Percentiles rank a stretch among this genome's conserved stretches.
Evolutionary conservation across 2,888 invertebrate genomes (phyloP).

Genomic region (Xestia c-nigrum): DNA sequence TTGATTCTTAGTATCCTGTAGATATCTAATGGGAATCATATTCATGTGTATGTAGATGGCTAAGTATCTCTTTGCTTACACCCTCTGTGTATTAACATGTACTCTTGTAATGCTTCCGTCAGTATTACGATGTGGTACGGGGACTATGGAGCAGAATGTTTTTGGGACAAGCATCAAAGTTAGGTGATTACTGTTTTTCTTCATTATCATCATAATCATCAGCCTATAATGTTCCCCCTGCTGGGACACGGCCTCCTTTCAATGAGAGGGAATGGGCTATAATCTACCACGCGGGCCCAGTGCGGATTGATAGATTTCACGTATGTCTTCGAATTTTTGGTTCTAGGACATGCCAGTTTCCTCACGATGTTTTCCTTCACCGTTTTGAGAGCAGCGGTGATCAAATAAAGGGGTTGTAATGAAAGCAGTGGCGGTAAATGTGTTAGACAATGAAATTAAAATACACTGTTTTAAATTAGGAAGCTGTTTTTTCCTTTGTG

Average conservation of each 20-base stretch:
- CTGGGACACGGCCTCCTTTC: no score
- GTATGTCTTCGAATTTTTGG: no score
- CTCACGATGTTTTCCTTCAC: no score
- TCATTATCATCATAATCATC: no score
- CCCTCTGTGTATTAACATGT: conserved; percentile 63
- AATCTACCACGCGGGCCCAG: no score
- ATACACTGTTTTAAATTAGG: background rate
- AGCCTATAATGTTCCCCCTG: no score
- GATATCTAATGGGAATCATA: conserved; percentile 22
- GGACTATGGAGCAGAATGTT: conserved; percentile 12
- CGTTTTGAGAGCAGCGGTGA: no score
- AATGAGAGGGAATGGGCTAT: no score
- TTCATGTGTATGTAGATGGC: background rate
- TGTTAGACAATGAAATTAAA: background rate
- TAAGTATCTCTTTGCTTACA: conserved; percentile 38
- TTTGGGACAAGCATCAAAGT: conserved; percentile 3
- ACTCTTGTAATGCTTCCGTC: conserved; percentile 65
- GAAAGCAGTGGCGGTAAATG: background rate
- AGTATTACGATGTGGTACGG: conserved; percentile 59
- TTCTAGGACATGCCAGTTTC: no score
- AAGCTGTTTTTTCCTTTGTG: background rate
- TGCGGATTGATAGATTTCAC: no score
- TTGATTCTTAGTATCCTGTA: background rate
- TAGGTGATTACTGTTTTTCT: background rate
- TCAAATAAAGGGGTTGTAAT: no score